phyloP scores from a whole-genome alignment of 2,888 invertebrate species.

The Acronicta psi region DNA sequence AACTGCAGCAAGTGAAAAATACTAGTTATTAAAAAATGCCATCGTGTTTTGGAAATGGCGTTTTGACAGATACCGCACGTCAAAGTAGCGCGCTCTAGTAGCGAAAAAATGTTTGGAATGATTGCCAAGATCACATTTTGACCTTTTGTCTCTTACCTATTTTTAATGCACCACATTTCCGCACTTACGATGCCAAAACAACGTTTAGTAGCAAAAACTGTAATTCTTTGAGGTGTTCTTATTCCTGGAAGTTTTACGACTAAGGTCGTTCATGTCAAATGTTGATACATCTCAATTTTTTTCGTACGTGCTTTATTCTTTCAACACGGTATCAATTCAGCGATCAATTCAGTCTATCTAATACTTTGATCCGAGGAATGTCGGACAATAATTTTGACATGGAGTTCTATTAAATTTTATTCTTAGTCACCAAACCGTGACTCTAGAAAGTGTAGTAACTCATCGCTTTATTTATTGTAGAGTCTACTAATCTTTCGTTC shows the following conservation, averaged over 20 bases:
- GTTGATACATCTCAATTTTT: conserved; percentile 52
- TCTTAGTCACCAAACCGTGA: conserved; percentile 19
- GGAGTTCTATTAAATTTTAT: conserved; percentile 33
- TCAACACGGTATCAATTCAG: conserved; percentile 48
- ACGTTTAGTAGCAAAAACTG: conserved; percentile 31
- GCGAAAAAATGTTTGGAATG: conserved; percentile 36
- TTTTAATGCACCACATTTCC: conserved; percentile 55
- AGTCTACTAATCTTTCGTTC: conserved; percentile 19
- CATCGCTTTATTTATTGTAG: conserved; percentile 12
- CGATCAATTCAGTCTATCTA: conserved; percentile 34
- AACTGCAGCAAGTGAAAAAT: conserved; percentile 28
- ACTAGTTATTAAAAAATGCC: conserved; percentile 40
- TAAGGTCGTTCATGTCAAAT: conserved; percentile 42
- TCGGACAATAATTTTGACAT: conserved; percentile 39
- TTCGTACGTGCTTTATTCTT: conserved; percentile 39
- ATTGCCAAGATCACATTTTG: conserved; percentile 55
- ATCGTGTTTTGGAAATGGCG: conserved; percentile 26
- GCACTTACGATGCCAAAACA: conserved; percentile 47
- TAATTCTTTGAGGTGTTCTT: conserved; percentile 45
- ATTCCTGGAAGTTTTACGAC: conserved; percentile 47
- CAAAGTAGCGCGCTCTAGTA: conserved; percentile 27
- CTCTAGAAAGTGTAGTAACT: conserved; percentile 18
- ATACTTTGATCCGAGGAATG: conserved; percentile 41
- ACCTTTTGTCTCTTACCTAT: conserved; percentile 55
- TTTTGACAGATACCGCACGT: conserved; percentile 42